These are phyloP conservation scores for Neopelma chrysocephalum DNA, from an alignment of 2,797 vertebrate species.

Conservation along the genomic window DNA sequence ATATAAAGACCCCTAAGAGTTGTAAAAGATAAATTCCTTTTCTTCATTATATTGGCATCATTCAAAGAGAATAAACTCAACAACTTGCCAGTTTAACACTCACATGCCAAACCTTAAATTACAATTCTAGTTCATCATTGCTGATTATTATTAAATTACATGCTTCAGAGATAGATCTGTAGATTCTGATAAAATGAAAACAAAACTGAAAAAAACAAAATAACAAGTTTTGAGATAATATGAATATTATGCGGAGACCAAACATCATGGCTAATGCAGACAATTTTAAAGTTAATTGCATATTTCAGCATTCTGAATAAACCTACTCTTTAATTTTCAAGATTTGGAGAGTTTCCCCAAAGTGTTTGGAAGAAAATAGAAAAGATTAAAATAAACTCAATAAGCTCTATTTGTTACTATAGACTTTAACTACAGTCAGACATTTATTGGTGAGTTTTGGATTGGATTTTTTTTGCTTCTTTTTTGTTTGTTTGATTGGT, in stretches of 20 bases:
- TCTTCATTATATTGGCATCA: not conserved
- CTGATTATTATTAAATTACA: not conserved
- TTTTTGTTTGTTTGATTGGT: not conserved
- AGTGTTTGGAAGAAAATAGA: not conserved
- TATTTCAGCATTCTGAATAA: not conserved
- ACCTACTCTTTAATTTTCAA: not conserved
- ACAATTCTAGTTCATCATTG: not conserved
- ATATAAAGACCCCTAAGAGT: not conserved
- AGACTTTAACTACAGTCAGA: not conserved
- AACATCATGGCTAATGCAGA: not conserved
- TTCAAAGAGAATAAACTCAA: not conserved
- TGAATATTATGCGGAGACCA: not conserved
- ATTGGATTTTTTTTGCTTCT: not conserved
- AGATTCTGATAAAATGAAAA: not conserved
- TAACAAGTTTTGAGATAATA: not conserved
- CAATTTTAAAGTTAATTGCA: not conserved
- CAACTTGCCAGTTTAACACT: not conserved
- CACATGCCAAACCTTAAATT: not conserved
- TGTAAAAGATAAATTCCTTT: not conserved
- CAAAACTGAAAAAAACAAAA: not conserved
- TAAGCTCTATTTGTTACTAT: not conserved
- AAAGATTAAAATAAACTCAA: not conserved
- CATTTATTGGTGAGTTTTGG: not conserved
- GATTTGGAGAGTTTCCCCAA: not conserved
- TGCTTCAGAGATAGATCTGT: not conserved